phyloP scores from a whole-genome alignment of 2,113 vertebrate species.

The Tetrao urogallus region DNA sequence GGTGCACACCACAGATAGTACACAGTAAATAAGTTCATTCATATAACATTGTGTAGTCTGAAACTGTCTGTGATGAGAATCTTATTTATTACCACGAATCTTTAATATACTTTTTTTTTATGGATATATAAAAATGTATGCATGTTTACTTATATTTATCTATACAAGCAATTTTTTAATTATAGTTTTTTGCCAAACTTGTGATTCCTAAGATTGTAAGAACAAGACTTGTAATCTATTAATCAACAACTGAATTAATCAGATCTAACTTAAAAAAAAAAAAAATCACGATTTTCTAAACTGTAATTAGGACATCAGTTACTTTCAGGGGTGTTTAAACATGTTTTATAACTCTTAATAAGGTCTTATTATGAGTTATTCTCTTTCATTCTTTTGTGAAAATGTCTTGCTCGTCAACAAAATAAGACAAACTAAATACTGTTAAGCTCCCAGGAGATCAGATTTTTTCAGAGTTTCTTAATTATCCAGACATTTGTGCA shows the following conservation, averaged over 20 bases:
- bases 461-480: slow-evolving; percentile 26
- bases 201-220: neutral
- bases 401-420: neutral
- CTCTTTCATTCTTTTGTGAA: neutral
- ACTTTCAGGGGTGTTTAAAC: neutral
- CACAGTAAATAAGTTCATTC: neutral
- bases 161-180: neutral
- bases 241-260: neutral
- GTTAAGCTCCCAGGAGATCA: slow-evolving; percentile 25
- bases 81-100: neutral
- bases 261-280: neutral
- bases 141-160: neutral
- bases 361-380: neutral
- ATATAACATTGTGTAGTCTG: neutral
- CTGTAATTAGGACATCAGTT: neutral
- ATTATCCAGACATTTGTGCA: slow-evolving; percentile 38
- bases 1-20: neutral
- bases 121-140: neutral
- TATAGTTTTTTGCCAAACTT: neutral
- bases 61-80: neutral
- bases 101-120: neutral
- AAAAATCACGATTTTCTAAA: neutral
- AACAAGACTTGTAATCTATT: neutral
- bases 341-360: neutral
- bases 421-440: neutral